These are phyloP conservation scores for Alethe castanea DNA, from an alignment of 2,113 vertebrate genomes.

Conservation along the genomic window DNA sequence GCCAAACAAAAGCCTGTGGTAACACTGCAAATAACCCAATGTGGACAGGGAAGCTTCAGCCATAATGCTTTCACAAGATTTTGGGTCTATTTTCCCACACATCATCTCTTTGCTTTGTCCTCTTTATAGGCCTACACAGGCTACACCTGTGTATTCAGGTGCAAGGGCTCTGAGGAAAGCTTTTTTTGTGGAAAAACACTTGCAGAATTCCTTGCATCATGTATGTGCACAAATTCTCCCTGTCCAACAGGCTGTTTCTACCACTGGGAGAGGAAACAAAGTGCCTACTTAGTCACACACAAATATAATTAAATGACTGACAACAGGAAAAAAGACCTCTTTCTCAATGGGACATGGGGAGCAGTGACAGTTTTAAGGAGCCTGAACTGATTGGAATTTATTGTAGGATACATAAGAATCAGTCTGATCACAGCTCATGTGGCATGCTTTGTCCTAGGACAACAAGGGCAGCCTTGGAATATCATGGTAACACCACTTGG, in stretches of 20 bases:
- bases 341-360: neutral
- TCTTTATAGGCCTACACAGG: neutral
- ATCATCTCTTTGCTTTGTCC: neutral
- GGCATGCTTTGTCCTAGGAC: neutral
- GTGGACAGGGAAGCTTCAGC: neutral
- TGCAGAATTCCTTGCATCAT: neutral
- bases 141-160: neutral
- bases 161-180: neutral
- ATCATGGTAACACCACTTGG: neutral
- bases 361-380: neutral
- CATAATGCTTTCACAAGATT: neutral
- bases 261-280: neutral
- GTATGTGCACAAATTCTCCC: rapidly evolving
- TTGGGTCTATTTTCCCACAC: neutral
- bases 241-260: neutral
- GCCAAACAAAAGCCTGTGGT: neutral
- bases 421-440: neutral
- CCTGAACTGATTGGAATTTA: neutral
- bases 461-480: neutral
- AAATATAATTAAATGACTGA: neutral
- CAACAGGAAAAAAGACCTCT: neutral
- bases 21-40: neutral
- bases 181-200: neutral
- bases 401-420: neutral
- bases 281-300: neutral